Evolutionary conservation across 2,888 invertebrate genomes (phyloP).

Genomic region (Drosophila basisetae): DNA sequence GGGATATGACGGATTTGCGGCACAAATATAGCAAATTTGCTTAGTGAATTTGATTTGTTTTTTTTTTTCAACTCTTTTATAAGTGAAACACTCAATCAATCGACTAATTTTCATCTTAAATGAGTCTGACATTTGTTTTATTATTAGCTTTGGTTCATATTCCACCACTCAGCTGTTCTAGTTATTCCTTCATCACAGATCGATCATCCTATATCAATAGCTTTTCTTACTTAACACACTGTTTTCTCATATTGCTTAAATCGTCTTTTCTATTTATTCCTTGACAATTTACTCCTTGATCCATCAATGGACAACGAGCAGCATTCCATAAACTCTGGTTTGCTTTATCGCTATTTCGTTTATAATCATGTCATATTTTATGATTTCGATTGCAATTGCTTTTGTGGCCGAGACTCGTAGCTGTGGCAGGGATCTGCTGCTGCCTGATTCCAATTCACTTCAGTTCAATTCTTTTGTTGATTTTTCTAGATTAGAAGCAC

Average conservation of each 20-base stretch:
- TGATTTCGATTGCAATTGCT: conserved; percentile 38
- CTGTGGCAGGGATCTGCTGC: conserved; percentile 11
- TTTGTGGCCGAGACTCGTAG: conserved; percentile 9
- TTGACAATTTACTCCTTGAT: conserved; percentile 40
- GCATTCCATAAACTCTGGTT: background rate
- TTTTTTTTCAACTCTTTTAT: background rate
- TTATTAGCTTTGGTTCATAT: no score
- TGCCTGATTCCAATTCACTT: conserved; percentile 17
- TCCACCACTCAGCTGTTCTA: no score
- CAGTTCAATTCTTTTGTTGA: conserved; percentile 74
- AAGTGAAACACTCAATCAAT: background rate
- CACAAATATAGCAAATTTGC: background rate
- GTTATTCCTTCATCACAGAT: background rate
- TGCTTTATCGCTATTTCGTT: conserved; percentile 21
- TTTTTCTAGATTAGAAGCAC: conserved; percentile 79
- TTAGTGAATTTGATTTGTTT: background rate
- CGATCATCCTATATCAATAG: background rate
- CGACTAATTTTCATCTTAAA: background rate
- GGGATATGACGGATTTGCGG: background rate
- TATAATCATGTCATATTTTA: conserved; percentile 50
- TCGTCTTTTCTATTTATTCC: conserved; percentile 29
- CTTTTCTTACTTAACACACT: background rate
- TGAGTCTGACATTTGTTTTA: no score
- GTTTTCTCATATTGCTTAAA: background rate
- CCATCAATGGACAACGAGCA: conserved; percentile 1